Conservation (phyloP, 2,113 vertebrate species). For the Neoarius graeffei region DNA sequence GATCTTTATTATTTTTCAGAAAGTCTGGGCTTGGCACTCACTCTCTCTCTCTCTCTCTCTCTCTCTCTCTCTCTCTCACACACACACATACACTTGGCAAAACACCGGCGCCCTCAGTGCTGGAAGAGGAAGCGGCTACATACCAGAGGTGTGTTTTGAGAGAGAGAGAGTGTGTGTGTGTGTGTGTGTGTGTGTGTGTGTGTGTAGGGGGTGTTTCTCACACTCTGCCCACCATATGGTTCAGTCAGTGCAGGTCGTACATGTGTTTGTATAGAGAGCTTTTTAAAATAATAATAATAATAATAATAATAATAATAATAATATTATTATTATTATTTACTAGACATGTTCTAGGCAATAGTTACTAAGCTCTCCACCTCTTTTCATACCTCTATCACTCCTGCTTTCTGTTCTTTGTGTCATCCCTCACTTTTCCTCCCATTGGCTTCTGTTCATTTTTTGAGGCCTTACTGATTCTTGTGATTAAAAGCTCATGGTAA, state of each 20-base stretch:
- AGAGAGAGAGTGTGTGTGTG: not conserved
- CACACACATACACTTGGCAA: slow-evolving; percentile 24
- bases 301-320: not conserved
- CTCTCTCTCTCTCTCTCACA: not conserved
- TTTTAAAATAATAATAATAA: not conserved
- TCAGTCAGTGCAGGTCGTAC: not conserved
- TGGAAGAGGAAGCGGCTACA: slow-evolving; percentile 24
- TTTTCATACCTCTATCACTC: too few relatives aligned
- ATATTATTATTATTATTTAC: not conserved
- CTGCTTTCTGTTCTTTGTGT: too few relatives aligned
- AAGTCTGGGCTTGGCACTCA: slow-evolving; percentile 19
- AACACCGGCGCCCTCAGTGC: slow-evolving; percentile 13
- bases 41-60: not conserved
- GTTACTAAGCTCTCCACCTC: too few relatives aligned
- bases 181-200: not conserved
- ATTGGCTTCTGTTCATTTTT: too few relatives aligned
- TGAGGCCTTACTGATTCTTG: too few relatives aligned
- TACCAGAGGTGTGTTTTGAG: slow-evolving; percentile 15
- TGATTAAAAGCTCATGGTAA: too few relatives aligned
- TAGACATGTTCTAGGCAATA: too few relatives aligned
- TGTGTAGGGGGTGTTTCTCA: slow-evolving; percentile 8
- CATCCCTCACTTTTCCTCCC: too few relatives aligned
- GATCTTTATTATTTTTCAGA: slow-evolving; percentile 39
- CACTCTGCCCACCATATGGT: slow-evolving; percentile 14
- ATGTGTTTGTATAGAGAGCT: not conserved